Percentiles rank a stretch among this genome's conserved stretches.
phyloP scores from a whole-genome alignment of 2,888 invertebrate species.

The Cyclophora albipunctata region DNA sequence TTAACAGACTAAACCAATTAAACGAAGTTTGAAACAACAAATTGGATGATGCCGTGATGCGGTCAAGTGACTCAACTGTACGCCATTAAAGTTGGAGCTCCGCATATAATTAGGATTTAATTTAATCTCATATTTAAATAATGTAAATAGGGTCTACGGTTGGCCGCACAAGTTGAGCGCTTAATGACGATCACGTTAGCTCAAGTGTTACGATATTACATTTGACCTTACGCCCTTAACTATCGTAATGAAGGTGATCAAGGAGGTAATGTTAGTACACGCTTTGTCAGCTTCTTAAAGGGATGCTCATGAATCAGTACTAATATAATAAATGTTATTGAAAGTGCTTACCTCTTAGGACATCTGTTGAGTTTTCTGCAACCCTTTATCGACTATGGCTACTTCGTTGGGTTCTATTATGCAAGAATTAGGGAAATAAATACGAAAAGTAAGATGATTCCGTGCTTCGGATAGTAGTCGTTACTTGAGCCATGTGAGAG shows the following conservation, averaged over 20 bases:
- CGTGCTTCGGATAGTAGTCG: too few species aligned
- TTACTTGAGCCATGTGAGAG: too few species aligned
- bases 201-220: constrained; percentile 59
- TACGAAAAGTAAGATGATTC: too few species aligned
- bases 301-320: too few species aligned
- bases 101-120: constrained; percentile 22
- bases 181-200: constrained; percentile 58
- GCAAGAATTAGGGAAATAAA: too few species aligned
- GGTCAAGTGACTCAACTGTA: constrained; percentile 2
- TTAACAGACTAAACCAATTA: background rate
- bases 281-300: too few species aligned
- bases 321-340: too few species aligned
- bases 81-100: constrained; percentile 4
- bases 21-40: constrained; percentile 3
- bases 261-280: too few species aligned
- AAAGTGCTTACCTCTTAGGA: too few species aligned
- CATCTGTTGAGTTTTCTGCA: too few species aligned
- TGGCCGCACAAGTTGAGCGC: constrained; percentile 33
- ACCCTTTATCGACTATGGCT: too few species aligned
- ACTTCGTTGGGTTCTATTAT: too few species aligned
- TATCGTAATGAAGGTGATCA: constrained; percentile 46
- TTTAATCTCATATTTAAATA: constrained; percentile 31
- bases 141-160: constrained; percentile 31
- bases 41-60: constrained; percentile 1
- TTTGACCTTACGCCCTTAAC: constrained; percentile 57